phyloP scores from a whole-genome alignment of 2,888 invertebrate species.

The Rhaphigaster nebulosa region DNA sequence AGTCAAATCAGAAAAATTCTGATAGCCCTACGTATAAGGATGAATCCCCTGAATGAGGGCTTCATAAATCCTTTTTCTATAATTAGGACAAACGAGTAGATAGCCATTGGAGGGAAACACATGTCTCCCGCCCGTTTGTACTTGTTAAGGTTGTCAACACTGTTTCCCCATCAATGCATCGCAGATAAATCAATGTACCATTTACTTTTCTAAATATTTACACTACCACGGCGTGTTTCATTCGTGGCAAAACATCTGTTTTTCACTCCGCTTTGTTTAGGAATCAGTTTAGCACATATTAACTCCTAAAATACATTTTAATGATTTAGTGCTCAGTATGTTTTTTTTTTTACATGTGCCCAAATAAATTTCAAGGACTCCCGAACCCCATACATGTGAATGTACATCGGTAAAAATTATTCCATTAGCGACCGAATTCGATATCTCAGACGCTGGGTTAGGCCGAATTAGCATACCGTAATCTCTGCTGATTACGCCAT shows the following conservation, averaged over 20 bases:
- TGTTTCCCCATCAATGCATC: background rate
- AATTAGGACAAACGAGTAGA: background rate
- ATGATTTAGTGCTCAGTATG: background rate
- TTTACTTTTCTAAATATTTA: background rate
- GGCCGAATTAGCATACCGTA: slow-evolving; percentile 3
- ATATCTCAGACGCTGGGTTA: background rate
- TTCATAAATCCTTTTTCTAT: slow-evolving; percentile 31
- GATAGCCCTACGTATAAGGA: background rate
- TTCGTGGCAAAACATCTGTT: background rate
- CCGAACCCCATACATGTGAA: background rate
- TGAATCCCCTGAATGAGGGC: background rate
- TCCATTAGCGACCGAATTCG: background rate
- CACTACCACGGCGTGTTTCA: background rate
- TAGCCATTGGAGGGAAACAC: background rate
- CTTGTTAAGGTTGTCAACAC: slow-evolving; percentile 18
- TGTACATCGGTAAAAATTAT: background rate
- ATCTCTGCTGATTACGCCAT: slow-evolving; percentile 21
- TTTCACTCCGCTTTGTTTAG: background rate
- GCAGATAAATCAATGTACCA: slow-evolving; percentile 7
- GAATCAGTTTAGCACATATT: background rate
- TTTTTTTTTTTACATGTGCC: background rate
- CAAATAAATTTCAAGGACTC: background rate
- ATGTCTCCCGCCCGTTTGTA: background rate
- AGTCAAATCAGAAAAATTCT: background rate
- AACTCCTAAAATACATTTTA: background rate